Evolutionary conservation across 2,113 vertebrate species (phyloP), one percentile per base, ranked within the genome.

Genomic region (Myodes glareolus): DNA sequence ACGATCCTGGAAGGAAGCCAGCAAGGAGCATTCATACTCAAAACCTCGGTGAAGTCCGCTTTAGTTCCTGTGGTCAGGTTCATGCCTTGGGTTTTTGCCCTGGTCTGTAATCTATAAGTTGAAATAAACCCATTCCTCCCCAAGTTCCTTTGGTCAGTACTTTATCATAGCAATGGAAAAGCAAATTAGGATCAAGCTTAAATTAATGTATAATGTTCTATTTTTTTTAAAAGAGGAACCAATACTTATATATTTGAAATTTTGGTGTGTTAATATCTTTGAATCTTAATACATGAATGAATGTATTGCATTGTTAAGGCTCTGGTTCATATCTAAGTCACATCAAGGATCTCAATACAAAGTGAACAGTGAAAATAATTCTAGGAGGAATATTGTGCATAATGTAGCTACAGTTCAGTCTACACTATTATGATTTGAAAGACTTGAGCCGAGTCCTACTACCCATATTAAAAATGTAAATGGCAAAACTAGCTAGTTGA

Each of bases 361-460:
- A 72, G 10, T 42, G 75, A 25, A 67, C 50, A 50, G 50, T 50
- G 50, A 10, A 50, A 14, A 9, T 75, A 94, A 47, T 77, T 82
- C 39, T 96, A 80, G n/a, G 42, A 68, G 31, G n/a, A 77, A 25
- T 94, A 81, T 82, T 95, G 76, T 95, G 31, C 29, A 47, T 36
- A 29, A 78, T 33, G 1, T 58, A 78, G 16, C 23, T 84, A 73
- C 17, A 61, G 42, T n/a, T n/a, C 77, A 78, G n/a, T 81, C 12
- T 14, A 11, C 27, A 58, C 42, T 92, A 52, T 13, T 96, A 94
- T 95, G n/a, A 47, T 70, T 88, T 95, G 92, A 76, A 85, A 94
- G 50, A n/a, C 10, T n/a, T 42, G 81, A 89, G 6, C 6, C 29
- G 27, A 67, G 33, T 81, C 12, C 2, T 77, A 31, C 23, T 58